These are phyloP conservation scores for Sylvia borin DNA, from an alignment of 2,797 vertebrate genomes.

Conservation along the genomic window DNA sequence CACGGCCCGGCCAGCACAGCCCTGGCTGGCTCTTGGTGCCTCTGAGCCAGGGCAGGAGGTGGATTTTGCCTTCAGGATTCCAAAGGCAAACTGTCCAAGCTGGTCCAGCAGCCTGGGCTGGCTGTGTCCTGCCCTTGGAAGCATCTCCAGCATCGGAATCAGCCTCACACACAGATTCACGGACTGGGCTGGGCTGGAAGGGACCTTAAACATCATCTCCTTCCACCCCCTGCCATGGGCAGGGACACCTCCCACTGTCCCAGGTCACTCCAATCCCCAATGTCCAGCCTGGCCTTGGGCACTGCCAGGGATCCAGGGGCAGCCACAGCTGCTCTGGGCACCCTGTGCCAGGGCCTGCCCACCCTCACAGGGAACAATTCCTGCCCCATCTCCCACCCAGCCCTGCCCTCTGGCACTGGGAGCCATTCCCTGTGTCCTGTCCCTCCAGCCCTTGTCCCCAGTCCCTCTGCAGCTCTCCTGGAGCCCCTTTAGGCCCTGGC, in stretches of 20 bases:
- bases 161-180: fast-evolving
- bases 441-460: neutral
- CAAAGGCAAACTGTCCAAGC: neutral
- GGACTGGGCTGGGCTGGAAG: neutral
- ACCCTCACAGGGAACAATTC: neutral
- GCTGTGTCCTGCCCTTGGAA: neutral
- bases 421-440: neutral
- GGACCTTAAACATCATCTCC: fast-evolving
- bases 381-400: fast-evolving
- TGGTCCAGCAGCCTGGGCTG: neutral
- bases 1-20: neutral
- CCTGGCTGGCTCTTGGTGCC: neutral
- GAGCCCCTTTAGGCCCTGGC: neutral
- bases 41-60: neutral
- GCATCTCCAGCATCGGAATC: neutral
- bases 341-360: neutral
- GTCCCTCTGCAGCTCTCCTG: neutral
- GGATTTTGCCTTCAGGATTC: neutral
- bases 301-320: neutral
- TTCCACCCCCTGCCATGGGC: neutral
- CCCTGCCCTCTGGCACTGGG: fast-evolving
- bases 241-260: neutral
- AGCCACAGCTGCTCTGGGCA: neutral
- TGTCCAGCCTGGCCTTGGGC: neutral
- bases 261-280: neutral